A percentile compares a stretch with the other conserved stretches of the same genome.
Evolutionary conservation across 1,140 invertebrate genomes (phyloP).

Genomic region (Ceratosolen solmsi): DNA sequence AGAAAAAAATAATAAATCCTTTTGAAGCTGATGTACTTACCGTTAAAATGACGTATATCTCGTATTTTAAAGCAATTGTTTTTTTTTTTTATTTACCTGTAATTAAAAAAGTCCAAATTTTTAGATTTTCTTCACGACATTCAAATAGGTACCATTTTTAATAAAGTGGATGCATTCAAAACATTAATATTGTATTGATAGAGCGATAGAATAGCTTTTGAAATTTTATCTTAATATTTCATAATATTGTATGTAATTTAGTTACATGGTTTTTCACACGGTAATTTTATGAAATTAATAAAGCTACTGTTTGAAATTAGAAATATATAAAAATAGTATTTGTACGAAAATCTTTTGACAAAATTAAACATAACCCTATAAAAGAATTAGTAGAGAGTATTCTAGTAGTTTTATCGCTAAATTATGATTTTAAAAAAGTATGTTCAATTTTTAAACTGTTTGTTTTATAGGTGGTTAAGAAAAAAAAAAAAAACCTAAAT

Average conservation of each 20-base stretch:
- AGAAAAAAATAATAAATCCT: constrained; percentile 1
- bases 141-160: background rate
- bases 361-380: background rate
- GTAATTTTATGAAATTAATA: background rate
- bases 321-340: background rate
- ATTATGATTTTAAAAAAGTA: background rate
- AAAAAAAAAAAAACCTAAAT: constrained; percentile 12
- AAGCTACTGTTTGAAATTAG: background rate
- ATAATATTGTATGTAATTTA: background rate
- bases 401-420: background rate
- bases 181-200: background rate
- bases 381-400: background rate
- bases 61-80: constrained; percentile 26
- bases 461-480: background rate
- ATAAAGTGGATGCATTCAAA: background rate
- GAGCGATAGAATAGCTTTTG: background rate
- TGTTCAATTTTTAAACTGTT: background rate
- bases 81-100: constrained; percentile 22
- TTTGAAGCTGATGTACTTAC: constrained; percentile 15
- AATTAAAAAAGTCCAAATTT: constrained; percentile 26
- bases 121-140: constrained; percentile 5
- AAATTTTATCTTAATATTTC: background rate
- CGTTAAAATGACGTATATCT: constrained; percentile 13
- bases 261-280: background rate
- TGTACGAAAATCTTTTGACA: background rate